phyloP scores from a whole-genome alignment of 2,888 invertebrate genomes.

The Philhelius pedissequus region DNA sequence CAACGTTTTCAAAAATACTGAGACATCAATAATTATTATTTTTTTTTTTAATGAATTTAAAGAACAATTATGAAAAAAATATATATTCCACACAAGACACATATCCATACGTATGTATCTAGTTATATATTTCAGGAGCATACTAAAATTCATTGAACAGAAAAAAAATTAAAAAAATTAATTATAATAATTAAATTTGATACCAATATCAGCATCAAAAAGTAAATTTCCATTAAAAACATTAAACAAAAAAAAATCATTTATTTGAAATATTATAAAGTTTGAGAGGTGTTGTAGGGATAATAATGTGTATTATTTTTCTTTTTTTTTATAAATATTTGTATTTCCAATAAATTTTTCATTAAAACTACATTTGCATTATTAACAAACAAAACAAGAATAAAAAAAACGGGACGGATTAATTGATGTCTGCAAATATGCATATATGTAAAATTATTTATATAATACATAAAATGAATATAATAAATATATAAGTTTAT shows the following conservation, averaged over 20 bases:
- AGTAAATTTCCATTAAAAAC: neutral
- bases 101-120: slow-evolving; percentile 48
- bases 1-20: slow-evolving; percentile 8
- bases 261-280: slow-evolving; percentile 22
- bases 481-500: slow-evolving; percentile 64
- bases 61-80: slow-evolving; percentile 5
- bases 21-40: neutral
- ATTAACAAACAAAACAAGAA: neutral
- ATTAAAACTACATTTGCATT: slow-evolving; percentile 27
- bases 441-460: slow-evolving; percentile 63
- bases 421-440: slow-evolving; percentile 58
- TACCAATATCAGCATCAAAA: neutral
- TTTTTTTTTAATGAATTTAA: neutral
- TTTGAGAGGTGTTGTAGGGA: slow-evolving; percentile 37
- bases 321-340: slow-evolving; percentile 37
- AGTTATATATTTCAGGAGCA: slow-evolving; percentile 43
- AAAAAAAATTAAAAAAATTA: neutral
- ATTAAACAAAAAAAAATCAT: neutral
- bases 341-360: slow-evolving; percentile 51
- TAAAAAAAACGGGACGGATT: slow-evolving; percentile 24
- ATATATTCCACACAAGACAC: slow-evolving; percentile 35
- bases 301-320: slow-evolving; percentile 39
- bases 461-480: slow-evolving; percentile 37
- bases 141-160: slow-evolving; percentile 6
- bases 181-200: neutral